phyloP scores from a whole-genome alignment of 2,888 invertebrate species.

The Dysmachus trigonus region DNA sequence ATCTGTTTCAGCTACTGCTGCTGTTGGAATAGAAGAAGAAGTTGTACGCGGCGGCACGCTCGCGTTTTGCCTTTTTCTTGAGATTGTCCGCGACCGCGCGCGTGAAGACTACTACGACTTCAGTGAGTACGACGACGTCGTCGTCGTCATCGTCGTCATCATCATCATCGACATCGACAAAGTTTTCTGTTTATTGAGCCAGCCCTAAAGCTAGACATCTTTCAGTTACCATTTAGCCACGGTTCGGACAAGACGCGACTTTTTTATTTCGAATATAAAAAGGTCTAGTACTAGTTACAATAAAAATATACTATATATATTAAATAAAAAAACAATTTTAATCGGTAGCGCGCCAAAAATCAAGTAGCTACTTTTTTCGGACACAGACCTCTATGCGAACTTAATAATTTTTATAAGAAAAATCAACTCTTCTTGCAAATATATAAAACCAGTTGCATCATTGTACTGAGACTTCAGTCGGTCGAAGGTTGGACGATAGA shows the following conservation, averaged over 20 bases:
- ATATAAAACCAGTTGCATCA: conserved; percentile 66
- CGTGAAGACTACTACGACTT: not conserved
- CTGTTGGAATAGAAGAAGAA: conserved; percentile 18
- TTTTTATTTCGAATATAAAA: not conserved
- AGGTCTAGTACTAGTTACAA: not conserved
- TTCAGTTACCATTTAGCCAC: conserved; percentile 47
- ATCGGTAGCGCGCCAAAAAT: not conserved
- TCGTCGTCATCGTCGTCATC: too few species aligned
- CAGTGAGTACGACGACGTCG: not conserved
- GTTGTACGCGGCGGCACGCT: not conserved
- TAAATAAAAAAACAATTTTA: not conserved
- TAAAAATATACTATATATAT: not conserved
- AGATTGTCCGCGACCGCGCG: not conserved
- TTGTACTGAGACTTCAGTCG: conserved; percentile 65
- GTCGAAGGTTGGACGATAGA: conserved; percentile 57
- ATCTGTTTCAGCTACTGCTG: conserved; percentile 20
- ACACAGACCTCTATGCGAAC: not conserved
- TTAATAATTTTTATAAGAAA: conserved; percentile 42
- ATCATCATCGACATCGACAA: not conserved
- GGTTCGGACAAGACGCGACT: conserved; percentile 44
- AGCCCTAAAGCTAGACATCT: conserved; percentile 38
- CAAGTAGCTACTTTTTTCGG: not conserved
- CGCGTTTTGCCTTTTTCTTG: not conserved
- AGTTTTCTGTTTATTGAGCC: conserved; percentile 36
- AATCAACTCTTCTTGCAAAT: conserved; percentile 53